Evolutionary conservation across 1,140 invertebrate species (phyloP), one percentile per base, ranked within the genome.

Genomic region (Ectropis grisescens): DNA sequence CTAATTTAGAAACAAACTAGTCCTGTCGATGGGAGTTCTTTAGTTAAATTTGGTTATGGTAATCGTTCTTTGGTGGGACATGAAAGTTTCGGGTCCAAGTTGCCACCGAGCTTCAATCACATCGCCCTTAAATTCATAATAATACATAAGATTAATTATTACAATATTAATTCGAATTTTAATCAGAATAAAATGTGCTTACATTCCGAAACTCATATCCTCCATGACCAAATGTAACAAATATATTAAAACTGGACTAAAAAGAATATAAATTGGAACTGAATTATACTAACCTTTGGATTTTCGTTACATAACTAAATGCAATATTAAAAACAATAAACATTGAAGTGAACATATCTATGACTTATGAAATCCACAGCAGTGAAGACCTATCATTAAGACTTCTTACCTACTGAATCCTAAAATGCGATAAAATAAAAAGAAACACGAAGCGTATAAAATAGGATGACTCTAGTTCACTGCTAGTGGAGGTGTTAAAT

Each of bases 281-380:
- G 66, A 44, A 54, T 52, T 58, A 75, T 66, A 74, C 81, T 82
- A 83, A 80, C 69, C 81, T 82, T 83, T 83, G 79, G 82, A 80
- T 83, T 80, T 61, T 69, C 54, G 64, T 58, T 74, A 66, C 76
- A 80, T 57, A 72, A 82, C 82, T 83, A 83, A 82, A 82, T 82
- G 79, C 79, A 82, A 81, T n/a, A 58, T 56, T 59, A 61, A 58
- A 67, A 64, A 68, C 52, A 61, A 65, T 56, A 43, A 49, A 47
- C 19, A 50, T 45, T 43, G 49, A 50, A 64, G 60, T 64, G 54
- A 64, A 58, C 38, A 60, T 72, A 74, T 58, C 56, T 61, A 64
- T 68, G 57, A 68, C 60, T 62, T 47, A 41, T 34, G 2, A 10
- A 53, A 59, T 45, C 68, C 61, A 66, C 34, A 52, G 62, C 69